Evolutionary conservation across 2,797 vertebrate species (phyloP), one percentile per base, ranked within the genome.

Genomic region (Sebastes glaucus): DNA sequence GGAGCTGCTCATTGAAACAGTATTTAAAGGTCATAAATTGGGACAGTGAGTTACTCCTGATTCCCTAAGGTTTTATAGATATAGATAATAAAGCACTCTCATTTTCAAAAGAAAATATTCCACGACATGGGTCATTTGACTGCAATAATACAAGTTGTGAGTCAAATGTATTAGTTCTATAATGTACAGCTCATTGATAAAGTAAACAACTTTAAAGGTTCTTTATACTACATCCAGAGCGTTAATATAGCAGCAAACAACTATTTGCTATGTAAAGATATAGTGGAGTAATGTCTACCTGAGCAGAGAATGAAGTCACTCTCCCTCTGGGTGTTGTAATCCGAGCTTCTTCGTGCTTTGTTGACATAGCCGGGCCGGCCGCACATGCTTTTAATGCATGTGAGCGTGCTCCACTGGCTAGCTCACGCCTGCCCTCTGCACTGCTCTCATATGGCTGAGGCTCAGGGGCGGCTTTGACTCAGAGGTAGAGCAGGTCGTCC

Each of bases 311-410:
- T 46, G 42, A 46, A 46, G 42, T 46, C 42, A 8, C 46, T 49
- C 46, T 49, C 46, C 46, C 46, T 46, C 3, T 46, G 42, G 16
- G 42, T 46, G 16, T 46, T 7, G 42, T 18, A 46, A 46, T 46
- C 16, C 7, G 16, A 46, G 42, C 42, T 0, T 46, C 42, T 46
- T 0, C 42, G 0, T 46, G 42, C 42, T 46, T 46, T 46, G 42
- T 0, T 46, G 16, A 46, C 42, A 7, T 46, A 46, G 42, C 42
- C 7, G 46, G 46, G 0, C 42, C 0, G 13, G 35, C 35, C 13
- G 38, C 38, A 42, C 2, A 14, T 42, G 38, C 38, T 14, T 42
- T 42, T 30, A 30, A 30, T 30, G 28, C 28, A 30, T 30, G 28
- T 30, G 28, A 30, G 7, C 2, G 2, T 30, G 28, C 28, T 30